Base-by-base conservation (phyloP, 2,888 invertebrate species). In the Anthoptus insignis region DNA sequence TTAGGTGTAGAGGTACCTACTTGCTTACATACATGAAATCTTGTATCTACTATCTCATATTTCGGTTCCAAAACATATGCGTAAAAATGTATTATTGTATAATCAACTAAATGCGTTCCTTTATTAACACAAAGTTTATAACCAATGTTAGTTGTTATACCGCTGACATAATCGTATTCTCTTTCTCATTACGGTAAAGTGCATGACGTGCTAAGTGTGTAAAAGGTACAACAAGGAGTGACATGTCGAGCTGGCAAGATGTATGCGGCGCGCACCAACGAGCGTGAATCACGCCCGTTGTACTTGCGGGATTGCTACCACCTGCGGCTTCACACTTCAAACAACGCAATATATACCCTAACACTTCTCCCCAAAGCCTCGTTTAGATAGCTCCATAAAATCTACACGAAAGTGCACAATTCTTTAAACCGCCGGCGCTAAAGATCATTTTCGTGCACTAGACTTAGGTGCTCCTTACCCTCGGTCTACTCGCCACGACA, bases 201-300 rank as follows among this genome's bases (percentile, higher is more conserved):
- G 69, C 67, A 72, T 73, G 71, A 75, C 71, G 70, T 65, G 73
- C 64, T 71, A 68, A 68, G 65, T 69, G 72, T 58, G 69, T 66
- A 87, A 85, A 86, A 85, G 79, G 79, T 83, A 74, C 79, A 83
- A 82, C 81, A 79, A 79, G 78, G 71, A 78, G 77, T 84, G 89
- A 88, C 86, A 83, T 74, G 77, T 79, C 80, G 82, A 84, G 82
- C 84, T 81, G 82, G 75, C 75, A 84, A 88, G 91, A 92, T 88
- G 81, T 88, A 91, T 90, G 88, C 83, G 86, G 81, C 83, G 83
- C 81, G 81, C 75, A 76, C 85, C 84, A 84, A 83, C 82, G 79
- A 79, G 86, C 87, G 86, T 89, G 90, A 91, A 89, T 91, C 89
- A 90, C 86, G 77, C 83, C 83, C 71, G 67, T 69, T 63, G 73